Conservation (phyloP, 2,113 vertebrate species). For the Mesocricetus auratus region DNA sequence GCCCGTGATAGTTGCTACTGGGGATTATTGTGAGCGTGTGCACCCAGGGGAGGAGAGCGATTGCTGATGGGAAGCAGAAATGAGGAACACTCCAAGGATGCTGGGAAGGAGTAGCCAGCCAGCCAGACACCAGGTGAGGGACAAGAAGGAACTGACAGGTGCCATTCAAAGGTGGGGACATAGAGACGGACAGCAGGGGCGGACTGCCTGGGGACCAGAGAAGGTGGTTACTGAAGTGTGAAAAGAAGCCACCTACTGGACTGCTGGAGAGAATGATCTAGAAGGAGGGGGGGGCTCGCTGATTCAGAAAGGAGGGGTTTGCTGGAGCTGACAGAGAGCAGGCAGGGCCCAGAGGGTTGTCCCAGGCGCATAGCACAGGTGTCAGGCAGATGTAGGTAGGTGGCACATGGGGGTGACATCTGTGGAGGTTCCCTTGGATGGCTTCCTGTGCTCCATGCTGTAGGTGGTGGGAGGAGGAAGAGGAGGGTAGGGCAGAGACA, state of each 20-base stretch:
- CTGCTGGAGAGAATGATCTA: neutral
- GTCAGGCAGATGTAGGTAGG: constrained; percentile 12
- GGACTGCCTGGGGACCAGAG: neutral
- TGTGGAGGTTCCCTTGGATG: neutral
- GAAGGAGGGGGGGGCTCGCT: neutral
- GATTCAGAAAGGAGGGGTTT: neutral
- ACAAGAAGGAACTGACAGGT: neutral
- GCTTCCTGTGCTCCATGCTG: neutral
- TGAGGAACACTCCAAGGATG: neutral
- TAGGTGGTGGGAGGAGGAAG: neutral
- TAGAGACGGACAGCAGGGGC: neutral
- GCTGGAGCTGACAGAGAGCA: neutral
- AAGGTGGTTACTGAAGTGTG: neutral
- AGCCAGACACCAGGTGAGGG: neutral
- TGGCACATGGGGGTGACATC: neutral
- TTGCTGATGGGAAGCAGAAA: neutral
- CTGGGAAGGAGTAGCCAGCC: neutral
- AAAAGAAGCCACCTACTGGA: neutral
- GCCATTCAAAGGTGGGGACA: neutral
- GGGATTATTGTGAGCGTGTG: neutral
- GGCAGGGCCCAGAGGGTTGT: neutral
- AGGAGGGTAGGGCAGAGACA: neutral
- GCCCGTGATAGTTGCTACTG: neutral
- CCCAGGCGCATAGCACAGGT: neutral
- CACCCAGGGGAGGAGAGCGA: neutral